A percentile compares a stretch with the other conserved stretches of the same genome.
Evolutionary conservation across 2,113 vertebrate species (phyloP).

Genomic region (Tragelaphus scriptus): DNA sequence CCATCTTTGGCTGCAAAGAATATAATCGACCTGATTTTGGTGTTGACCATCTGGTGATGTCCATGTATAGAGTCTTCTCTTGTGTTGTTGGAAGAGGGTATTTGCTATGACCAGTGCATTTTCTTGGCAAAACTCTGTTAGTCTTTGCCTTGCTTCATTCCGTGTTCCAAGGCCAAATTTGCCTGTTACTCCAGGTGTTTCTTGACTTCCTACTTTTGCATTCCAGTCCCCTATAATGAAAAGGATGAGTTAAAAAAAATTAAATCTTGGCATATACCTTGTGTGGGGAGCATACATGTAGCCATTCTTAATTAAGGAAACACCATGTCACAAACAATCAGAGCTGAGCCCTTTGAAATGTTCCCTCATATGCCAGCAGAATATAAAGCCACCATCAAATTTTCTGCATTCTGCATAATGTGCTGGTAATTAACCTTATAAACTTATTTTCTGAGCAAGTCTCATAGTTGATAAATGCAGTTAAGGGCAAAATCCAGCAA

Average conservation of each 20-base stretch:
- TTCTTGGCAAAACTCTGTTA: no score
- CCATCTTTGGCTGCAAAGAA: no score
- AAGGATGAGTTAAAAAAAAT: background rate
- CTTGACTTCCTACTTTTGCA: no score
- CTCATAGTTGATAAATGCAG: conserved; percentile 64
- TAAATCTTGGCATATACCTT: background rate
- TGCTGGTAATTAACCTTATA: conserved; percentile 61
- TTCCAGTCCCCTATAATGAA: no score
- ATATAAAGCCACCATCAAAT: background rate
- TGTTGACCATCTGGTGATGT: no score
- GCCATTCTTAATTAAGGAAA: conserved; percentile 47
- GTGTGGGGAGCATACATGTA: background rate
- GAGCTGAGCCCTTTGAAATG: conserved; percentile 1
- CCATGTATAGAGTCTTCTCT: no score
- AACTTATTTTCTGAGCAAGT: conserved; percentile 62
- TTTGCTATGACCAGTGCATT: no score
- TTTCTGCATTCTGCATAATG: conserved; percentile 55
- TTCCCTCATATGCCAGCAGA: background rate
- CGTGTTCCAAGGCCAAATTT: no score
- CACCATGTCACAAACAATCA: conserved; percentile 17
- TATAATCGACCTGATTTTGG: no score
- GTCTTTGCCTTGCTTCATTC: no score
- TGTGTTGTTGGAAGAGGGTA: no score
- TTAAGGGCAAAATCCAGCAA: conserved; percentile 54
- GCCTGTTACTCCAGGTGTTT: no score